A percentile compares a stretch with the other conserved stretches of the same genome.
Evolutionary conservation across 2,113 vertebrate genomes (phyloP).

Genomic region (Mastomys coucha): DNA sequence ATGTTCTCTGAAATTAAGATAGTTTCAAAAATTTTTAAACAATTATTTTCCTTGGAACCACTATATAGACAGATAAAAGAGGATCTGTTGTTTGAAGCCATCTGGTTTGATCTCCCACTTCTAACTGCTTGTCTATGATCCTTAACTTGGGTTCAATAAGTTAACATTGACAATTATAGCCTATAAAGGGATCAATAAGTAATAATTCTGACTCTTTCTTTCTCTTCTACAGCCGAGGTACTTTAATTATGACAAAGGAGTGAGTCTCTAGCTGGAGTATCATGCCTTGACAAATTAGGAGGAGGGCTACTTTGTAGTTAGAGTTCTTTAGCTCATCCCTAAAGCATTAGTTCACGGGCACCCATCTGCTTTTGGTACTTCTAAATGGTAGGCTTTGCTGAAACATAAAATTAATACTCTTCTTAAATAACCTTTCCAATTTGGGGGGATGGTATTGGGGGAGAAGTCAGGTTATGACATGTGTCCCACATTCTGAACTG

Average conservation of each 20-base stretch:
- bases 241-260: slow-evolving; percentile 14
- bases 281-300: neutral
- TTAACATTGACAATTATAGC: neutral
- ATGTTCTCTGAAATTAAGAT: neutral
- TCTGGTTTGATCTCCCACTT: neutral
- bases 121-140: too few species aligned
- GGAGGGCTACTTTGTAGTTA: neutral
- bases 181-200: neutral
- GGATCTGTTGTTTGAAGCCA: neutral
- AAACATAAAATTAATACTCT: slow-evolving; percentile 11
- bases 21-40: neutral
- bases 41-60: neutral
- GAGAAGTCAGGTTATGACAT: neutral
- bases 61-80: neutral
- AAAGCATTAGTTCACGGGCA: neutral
- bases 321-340: neutral
- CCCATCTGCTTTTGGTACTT: neutral
- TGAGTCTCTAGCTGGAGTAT: neutral
- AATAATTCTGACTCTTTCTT: neutral
- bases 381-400: neutral
- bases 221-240: neutral
- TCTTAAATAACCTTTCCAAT: neutral
- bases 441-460: neutral
- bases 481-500: neutral
- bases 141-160: neutral